These are phyloP conservation scores for Electrophaes corylata DNA, from an alignment of 2,888 invertebrate species.

Conservation along the genomic window DNA sequence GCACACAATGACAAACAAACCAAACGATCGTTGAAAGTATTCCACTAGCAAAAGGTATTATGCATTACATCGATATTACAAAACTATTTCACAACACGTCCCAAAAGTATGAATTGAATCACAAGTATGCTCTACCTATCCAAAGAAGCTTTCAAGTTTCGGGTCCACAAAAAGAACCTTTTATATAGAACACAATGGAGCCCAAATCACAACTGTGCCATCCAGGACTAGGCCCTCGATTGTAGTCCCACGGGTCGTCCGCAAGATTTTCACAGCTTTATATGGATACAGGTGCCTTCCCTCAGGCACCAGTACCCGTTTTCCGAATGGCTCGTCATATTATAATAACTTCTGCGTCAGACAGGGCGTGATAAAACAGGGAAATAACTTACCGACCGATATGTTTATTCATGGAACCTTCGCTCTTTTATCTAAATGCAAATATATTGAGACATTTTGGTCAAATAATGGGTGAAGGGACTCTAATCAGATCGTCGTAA, in stretches of 20 bases:
- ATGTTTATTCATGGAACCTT: slow-evolving; percentile 32
- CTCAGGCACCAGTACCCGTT: slow-evolving; percentile 42
- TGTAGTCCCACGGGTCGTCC: slow-evolving; percentile 52
- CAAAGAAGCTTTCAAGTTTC: slow-evolving; percentile 49
- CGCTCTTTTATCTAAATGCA: slow-evolving; percentile 39
- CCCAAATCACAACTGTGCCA: slow-evolving; percentile 55
- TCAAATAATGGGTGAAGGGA: slow-evolving; percentile 21
- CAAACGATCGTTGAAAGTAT: background rate
- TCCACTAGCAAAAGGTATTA: background rate
- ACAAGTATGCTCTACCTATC: slow-evolving; percentile 20
- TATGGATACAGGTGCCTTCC: slow-evolving; percentile 44
- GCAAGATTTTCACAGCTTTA: slow-evolving; percentile 57
- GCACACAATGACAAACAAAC: slow-evolving; percentile 8
- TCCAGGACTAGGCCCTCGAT: slow-evolving; percentile 52
- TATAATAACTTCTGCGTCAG: slow-evolving; percentile 53
- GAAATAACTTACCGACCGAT: slow-evolving; percentile 38
- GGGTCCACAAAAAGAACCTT: slow-evolving; percentile 51
- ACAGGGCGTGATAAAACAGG: slow-evolving; percentile 41
- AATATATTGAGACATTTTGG: slow-evolving; percentile 37
- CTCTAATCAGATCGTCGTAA: slow-evolving; percentile 18
- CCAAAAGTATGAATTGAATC: slow-evolving; percentile 27
- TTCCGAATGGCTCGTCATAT: slow-evolving; percentile 58
- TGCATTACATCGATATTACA: slow-evolving; percentile 8
- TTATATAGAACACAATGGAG: slow-evolving; percentile 53
- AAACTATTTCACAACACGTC: slow-evolving; percentile 21